Conservation (phyloP, 2,797 vertebrate species). For the Oreochromis mossambicus region DNA sequence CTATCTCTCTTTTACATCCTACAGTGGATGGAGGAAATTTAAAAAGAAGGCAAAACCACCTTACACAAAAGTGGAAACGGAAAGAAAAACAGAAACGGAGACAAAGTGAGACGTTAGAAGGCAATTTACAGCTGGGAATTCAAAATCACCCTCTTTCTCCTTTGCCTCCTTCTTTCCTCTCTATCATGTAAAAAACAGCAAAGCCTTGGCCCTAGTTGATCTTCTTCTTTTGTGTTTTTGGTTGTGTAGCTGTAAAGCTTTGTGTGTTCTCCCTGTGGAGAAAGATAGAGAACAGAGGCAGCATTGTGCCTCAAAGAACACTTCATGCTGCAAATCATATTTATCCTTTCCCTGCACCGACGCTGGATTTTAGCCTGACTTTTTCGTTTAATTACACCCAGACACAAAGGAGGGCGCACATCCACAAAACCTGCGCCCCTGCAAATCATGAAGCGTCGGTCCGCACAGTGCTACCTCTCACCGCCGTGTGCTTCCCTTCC, state of each 20-base stretch:
- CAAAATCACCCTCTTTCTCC: conserved; percentile 36
- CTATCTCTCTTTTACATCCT: conserved; percentile 86
- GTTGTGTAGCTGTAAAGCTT: conserved; percentile 87
- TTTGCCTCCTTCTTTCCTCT: conserved; percentile 49
- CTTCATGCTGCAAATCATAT: conserved; percentile 14
- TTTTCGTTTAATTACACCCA: background rate
- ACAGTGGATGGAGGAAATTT: conserved; percentile 59
- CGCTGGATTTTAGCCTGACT: background rate
- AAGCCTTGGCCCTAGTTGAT: conserved; percentile 40
- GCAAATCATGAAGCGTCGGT: conserved; percentile 7
- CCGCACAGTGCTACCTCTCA: conserved; percentile 57
- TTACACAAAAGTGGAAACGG: conserved; percentile 48
- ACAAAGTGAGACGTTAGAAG: conserved; percentile 58
- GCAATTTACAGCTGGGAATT: conserved; percentile 12
- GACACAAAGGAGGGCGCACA: background rate
- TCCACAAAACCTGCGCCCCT: background rate
- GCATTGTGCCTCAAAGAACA: conserved; percentile 57
- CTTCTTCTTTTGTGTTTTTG: conserved; percentile 76
- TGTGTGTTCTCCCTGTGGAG: conserved; percentile 57
- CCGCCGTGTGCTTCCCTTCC: conserved; percentile 12
- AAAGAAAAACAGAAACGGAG: conserved; percentile 30
- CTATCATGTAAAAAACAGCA: conserved; percentile 29
- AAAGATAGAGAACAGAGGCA: conserved; percentile 65
- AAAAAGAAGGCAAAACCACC: conserved; percentile 37
- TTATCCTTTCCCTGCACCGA: background rate